phyloP scores from a whole-genome alignment of 2,113 vertebrate genomes.

The Nycticryphes semicollaris region DNA sequence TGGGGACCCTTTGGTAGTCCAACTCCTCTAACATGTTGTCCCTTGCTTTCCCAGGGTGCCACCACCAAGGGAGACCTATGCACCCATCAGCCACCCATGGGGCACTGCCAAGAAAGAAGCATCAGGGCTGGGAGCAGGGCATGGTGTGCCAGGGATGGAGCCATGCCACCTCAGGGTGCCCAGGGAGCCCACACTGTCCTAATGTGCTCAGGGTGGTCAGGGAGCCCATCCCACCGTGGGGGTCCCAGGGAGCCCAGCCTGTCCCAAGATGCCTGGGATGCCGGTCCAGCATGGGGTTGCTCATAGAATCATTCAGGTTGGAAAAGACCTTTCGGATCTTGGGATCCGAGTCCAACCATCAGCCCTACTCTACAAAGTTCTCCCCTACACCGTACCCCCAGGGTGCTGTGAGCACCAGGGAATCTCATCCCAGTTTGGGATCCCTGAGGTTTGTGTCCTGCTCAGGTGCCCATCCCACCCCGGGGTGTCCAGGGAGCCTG shows the following conservation, averaged over 20 bases:
- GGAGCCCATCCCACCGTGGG: too few relatives aligned
- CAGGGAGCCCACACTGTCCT: background rate
- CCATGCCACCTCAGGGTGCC: background rate
- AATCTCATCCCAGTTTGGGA: background rate
- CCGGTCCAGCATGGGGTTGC: background rate
- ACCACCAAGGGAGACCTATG: background rate
- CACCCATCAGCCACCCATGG: fast-evolving
- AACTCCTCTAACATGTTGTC: background rate
- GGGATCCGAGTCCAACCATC: too few relatives aligned
- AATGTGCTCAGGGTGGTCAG: background rate
- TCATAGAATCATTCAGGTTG: too few relatives aligned
- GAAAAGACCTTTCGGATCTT: too few relatives aligned
- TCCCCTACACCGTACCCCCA: too few relatives aligned
- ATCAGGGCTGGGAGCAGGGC: background rate
- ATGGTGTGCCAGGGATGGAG: background rate
- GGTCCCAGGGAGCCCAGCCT: background rate
- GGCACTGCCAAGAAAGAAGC: background rate
- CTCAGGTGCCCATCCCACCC: background rate
- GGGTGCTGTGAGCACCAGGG: background rate
- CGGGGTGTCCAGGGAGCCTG: background rate
- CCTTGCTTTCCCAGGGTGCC: background rate
- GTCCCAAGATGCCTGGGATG: background rate
- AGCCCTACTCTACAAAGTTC: too few relatives aligned
- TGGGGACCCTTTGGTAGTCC: background rate
- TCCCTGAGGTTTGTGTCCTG: background rate